Evolutionary conservation across 2,888 invertebrate genomes (phyloP), one percentile per base, ranked within the genome.

Genomic region (Tupiocoris notatus): DNA sequence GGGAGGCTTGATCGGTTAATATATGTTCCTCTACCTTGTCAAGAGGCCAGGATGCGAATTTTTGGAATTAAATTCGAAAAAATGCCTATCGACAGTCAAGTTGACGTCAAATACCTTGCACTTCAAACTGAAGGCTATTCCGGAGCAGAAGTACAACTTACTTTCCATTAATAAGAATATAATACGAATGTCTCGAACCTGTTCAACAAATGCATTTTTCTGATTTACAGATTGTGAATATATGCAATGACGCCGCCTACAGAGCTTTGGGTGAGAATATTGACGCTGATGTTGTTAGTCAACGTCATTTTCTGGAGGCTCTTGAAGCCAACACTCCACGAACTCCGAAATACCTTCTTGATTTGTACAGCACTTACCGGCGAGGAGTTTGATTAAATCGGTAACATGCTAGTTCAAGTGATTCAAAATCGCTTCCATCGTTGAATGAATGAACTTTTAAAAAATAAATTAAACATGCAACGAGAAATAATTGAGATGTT

Each of bases 191-290:
- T n/a, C n/a, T n/a, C n/a, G n/a, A n/a, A n/a, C n/a, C n/a, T n/a
- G n/a, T n/a, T n/a, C n/a, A n/a, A n/a, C n/a, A n/a, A n/a, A n/a
- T n/a, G n/a, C n/a, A n/a, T n/a, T 9, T 63, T 63, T 3, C 18
- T 67, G 16, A 23, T 63, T 80, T 79, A 20, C 82, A 87, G 87
- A 83, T 89, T 2, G 84, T 86, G 9, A 95, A 95, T 0, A 87
- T 98, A 0, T 97, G 97, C 82, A 91, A 95, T 79, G 96, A 96
- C 85, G 97, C 98, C 6, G 97, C 94, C 0, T 86, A 96, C 83
- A 89, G 88, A 82, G 94, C 96, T 0, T 84, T 97, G 64, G 92
- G 94, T 82, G 91, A 91, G 80, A 63, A 78, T 65, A 85, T 95
- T 0, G 85, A 90, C 6, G 89, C 90, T 24, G 81, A 84, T 12